A percentile compares a stretch with the other conserved stretches of the same genome.
phyloP scores from a whole-genome alignment of 2,888 invertebrate species.

The Pammene fasciana region DNA sequence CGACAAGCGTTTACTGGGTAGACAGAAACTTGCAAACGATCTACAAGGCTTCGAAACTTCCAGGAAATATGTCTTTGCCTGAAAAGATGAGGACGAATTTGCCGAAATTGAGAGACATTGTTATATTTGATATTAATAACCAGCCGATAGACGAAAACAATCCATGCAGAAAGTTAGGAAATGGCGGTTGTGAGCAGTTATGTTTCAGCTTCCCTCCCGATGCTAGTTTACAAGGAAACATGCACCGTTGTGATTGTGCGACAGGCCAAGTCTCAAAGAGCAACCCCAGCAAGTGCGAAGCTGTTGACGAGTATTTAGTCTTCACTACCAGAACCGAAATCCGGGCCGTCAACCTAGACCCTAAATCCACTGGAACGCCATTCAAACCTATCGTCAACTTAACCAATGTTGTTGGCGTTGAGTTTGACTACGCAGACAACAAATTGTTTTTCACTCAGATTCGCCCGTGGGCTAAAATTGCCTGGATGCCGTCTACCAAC shows the following conservation, averaged over 20 bases:
- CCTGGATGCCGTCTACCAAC: slow-evolving; percentile 89
- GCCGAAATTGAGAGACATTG: slow-evolving; percentile 93
- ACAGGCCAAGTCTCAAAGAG: slow-evolving; percentile 89
- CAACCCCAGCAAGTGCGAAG: slow-evolving; percentile 89
- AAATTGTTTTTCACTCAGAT: slow-evolving; percentile 96
- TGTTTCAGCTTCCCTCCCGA: slow-evolving; percentile 96
- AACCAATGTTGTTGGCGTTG: slow-evolving; percentile 97
- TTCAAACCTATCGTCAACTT: slow-evolving; percentile 93
- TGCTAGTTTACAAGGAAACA: slow-evolving; percentile 71
- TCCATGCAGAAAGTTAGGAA: slow-evolving; percentile 89
- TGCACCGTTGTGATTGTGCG: slow-evolving; percentile 94
- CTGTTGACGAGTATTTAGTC: slow-evolving; percentile 94
- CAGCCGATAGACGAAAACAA: slow-evolving; percentile 93
- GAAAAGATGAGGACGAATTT: slow-evolving; percentile 91
- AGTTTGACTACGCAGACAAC: slow-evolving; percentile 95
- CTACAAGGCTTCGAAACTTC: slow-evolving; percentile 90
- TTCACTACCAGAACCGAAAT: slow-evolving; percentile 98
- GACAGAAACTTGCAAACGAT: slow-evolving; percentile 95
- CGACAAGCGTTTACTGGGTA: slow-evolving; percentile 95
- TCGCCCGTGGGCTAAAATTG: slow-evolving; percentile 94
- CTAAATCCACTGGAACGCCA: slow-evolving; percentile 90
- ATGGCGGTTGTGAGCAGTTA: slow-evolving; percentile 95
- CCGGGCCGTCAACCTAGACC: slow-evolving; percentile 94
- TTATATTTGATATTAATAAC: slow-evolving; percentile 93
- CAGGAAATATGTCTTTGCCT: slow-evolving; percentile 88